Conservation (phyloP, 1,140 invertebrate genomes). For the Bombus soroeensis region DNA sequence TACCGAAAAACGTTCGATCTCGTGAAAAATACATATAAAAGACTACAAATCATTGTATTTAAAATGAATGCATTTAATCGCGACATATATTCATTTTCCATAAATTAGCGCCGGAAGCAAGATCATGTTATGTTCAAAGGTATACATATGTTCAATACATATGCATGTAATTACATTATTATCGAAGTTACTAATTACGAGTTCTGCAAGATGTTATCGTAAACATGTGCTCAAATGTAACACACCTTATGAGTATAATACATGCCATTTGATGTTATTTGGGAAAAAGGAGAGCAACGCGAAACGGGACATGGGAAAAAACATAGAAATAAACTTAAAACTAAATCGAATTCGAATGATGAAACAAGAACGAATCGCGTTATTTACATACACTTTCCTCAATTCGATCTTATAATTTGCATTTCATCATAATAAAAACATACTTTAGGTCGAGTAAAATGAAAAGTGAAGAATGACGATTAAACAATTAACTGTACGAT, state of each 20-base stretch:
- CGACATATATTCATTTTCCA: not conserved
- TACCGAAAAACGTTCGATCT: constrained; percentile 28
- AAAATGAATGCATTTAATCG: constrained; percentile 12
- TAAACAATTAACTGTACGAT: not conserved
- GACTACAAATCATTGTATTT: constrained; percentile 36
- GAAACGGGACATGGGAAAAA: no score
- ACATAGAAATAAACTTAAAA: not conserved
- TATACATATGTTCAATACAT: not conserved
- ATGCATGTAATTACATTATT: not conserved
- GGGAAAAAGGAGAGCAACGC: no score
- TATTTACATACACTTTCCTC: not conserved
- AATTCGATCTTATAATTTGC: not conserved
- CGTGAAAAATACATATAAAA: constrained; percentile 35
- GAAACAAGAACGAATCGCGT: no score
- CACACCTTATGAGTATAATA: not conserved
- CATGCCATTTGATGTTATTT: not conserved
- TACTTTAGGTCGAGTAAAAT: not conserved
- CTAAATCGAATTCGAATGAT: not conserved
- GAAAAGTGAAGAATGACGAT: not conserved
- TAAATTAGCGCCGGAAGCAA: not conserved
- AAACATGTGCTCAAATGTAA: not conserved
- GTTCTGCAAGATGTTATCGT: not conserved
- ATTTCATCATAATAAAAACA: no score
- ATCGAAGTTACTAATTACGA: not conserved
- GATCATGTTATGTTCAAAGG: not conserved